Percentiles rank a stretch among this genome's conserved stretches.
Conservation (phyloP, 2,797 vertebrate genomes). For the Tapera naevia region DNA sequence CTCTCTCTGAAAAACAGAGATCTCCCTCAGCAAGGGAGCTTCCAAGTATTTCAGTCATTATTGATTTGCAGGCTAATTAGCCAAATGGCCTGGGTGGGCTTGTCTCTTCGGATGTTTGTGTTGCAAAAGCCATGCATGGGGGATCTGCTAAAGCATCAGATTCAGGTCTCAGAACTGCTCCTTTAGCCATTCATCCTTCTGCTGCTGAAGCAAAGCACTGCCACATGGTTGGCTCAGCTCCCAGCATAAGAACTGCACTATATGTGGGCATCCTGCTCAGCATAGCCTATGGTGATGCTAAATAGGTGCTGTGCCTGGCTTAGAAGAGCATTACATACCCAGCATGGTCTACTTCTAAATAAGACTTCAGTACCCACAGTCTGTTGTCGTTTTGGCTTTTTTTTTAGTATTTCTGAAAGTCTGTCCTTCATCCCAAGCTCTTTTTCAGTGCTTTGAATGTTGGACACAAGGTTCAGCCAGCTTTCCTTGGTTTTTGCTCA, state of each 20-base stretch:
- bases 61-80: neutral
- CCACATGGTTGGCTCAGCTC: neutral
- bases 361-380: neutral
- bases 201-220: neutral
- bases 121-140: neutral
- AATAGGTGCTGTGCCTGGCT: neutral
- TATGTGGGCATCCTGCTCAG: neutral
- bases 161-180: neutral
- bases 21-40: fast-evolving
- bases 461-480: neutral
- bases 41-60: neutral
- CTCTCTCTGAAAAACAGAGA: neutral
- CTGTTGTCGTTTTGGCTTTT: neutral
- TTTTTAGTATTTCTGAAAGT: neutral
- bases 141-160: neutral
- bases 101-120: neutral
- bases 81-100: neutral
- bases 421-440: neutral
- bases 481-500: neutral
- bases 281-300: neutral
- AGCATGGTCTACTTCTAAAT: neutral
- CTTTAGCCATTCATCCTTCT: neutral
- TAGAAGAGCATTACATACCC: neutral
- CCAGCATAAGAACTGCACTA: neutral
- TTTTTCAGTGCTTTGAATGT: neutral